These are phyloP conservation scores for Porites australiensis DNA, from an alignment of 64 coral and sea anemone species.

Conservation along the genomic window DNA sequence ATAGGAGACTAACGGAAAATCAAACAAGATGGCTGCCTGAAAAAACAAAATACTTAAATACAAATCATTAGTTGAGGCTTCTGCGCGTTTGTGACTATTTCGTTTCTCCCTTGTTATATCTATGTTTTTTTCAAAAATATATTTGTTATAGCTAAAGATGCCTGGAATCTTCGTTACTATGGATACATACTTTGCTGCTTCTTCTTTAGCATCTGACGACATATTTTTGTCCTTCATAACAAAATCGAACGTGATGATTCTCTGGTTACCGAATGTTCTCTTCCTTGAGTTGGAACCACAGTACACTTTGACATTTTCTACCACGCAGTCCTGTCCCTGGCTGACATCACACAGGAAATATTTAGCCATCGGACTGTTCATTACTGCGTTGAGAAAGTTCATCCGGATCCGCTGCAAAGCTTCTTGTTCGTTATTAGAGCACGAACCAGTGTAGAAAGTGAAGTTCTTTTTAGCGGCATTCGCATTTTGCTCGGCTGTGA, in stretches of 20 bases:
- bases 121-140: no score
- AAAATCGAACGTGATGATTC: constrained; percentile 91
- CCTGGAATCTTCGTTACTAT: background rate
- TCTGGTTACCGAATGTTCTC: constrained; percentile 34
- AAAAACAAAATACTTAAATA: no score
- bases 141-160: no score
- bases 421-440: constrained; percentile 49
- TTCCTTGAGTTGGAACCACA: constrained; percentile 70
- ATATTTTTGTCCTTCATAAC: constrained; percentile 78
- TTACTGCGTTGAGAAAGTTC: constrained; percentile 83
- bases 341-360: constrained; percentile 67
- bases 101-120: no score
- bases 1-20: no score
- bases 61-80: no score
- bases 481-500: constrained; percentile 59
- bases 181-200: constrained; percentile 45
- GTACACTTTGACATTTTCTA: constrained; percentile 84
- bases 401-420: constrained; percentile 77
- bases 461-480: constrained; percentile 83
- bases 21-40: no score
- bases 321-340: constrained; percentile 75
- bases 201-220: constrained; percentile 58
- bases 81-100: no score
- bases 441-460: constrained; percentile 90
- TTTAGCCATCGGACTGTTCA: constrained; percentile 83